These are phyloP conservation scores for Macropodus opercularis DNA, from an alignment of 2,797 vertebrate genomes.

Conservation along the genomic window DNA sequence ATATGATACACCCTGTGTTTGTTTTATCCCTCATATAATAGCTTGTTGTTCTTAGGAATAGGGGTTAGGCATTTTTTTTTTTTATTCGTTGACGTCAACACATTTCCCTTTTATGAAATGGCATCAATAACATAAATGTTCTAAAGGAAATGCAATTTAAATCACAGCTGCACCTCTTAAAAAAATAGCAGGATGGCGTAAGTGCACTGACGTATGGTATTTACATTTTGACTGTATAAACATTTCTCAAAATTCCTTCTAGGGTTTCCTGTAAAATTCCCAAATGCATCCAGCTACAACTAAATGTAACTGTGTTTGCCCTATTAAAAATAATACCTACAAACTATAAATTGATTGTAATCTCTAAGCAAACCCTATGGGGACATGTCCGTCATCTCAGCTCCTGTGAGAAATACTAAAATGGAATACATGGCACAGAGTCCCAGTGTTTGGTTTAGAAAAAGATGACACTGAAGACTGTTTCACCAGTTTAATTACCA, in stretches of 20 bases:
- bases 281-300: constrained; percentile 46
- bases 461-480: constrained; percentile 53
- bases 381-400: constrained; percentile 69
- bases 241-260: constrained; percentile 58
- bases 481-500: constrained; percentile 42
- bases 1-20: constrained; percentile 31
- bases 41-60: constrained; percentile 31
- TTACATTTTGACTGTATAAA: constrained; percentile 53
- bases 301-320: constrained; percentile 38
- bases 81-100: constrained; percentile 20
- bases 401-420: constrained; percentile 62
- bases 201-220: constrained; percentile 49
- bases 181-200: constrained; percentile 39
- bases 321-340: constrained; percentile 74
- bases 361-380: constrained; percentile 65
- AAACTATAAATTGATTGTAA: constrained; percentile 73
- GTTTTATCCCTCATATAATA: constrained; percentile 25
- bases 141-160: constrained; percentile 51
- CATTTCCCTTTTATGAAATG: constrained; percentile 32
- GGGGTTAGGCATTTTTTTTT: no score
- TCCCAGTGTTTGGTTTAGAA: constrained; percentile 57
- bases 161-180: constrained; percentile 53
- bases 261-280: constrained; percentile 67
- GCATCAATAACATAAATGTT: constrained; percentile 26
- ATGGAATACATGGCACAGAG: constrained; percentile 35